Evolutionary conservation across 2,797 vertebrate genomes (phyloP).

Genomic region (Dendrocincla fuliginosa): DNA sequence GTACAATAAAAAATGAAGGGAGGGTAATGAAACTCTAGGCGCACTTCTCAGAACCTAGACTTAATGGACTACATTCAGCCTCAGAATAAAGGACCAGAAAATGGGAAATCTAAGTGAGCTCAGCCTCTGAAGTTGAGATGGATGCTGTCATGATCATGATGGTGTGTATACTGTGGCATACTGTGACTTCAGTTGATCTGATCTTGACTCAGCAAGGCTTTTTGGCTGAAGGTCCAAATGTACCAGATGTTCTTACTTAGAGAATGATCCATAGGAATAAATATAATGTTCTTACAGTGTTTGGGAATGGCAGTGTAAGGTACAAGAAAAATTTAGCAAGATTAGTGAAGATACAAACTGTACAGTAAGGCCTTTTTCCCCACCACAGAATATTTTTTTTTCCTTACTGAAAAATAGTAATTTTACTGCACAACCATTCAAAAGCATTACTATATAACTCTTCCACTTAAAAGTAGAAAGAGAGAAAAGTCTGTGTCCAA

Average conservation of each 20-base stretch:
- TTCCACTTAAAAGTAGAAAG: background rate
- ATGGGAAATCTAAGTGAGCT: background rate
- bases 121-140: background rate
- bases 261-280: background rate
- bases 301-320: background rate
- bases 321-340: conserved; percentile 9
- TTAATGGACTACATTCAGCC: background rate
- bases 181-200: background rate
- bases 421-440: background rate
- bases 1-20: background rate
- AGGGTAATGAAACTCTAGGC: background rate
- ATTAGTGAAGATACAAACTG: background rate
- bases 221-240: background rate
- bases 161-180: background rate
- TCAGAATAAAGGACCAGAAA: background rate
- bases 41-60: background rate
- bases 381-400: background rate
- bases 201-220: background rate
- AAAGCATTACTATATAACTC: background rate
- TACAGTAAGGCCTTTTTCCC: background rate
- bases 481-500: background rate
- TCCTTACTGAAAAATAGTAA: background rate
- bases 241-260: conserved; percentile 30
- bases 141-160: background rate
- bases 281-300: background rate